Base-by-base conservation (phyloP, 2,888 invertebrate species). In the Lithosia quadra region DNA sequence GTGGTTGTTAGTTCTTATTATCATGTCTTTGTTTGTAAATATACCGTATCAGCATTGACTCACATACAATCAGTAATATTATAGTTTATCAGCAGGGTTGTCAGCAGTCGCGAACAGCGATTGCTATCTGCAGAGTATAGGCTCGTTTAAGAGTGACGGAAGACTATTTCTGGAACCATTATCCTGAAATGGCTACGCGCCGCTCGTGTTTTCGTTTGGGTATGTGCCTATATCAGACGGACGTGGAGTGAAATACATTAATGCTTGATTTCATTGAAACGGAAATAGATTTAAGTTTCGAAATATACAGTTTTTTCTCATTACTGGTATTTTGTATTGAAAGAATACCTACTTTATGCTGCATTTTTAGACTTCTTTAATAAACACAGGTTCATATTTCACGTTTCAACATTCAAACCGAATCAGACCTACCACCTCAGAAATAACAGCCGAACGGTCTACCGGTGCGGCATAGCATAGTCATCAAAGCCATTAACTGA, bases 141-240 rank as follows among this genome's bases (percentile, higher is more conserved):
- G 82, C 79, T 85, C 85, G 82, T 86, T 84, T 88, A 85, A 86
- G 88, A 90, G 88, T 88, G 89, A 91, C 89, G 91, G 90, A 87
- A 86, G 85, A 88, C 87, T 94, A 94, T 94, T 94, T 92, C 80
- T 84, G 89, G 91, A 86, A 84, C 88, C 92, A 91, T 91, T 93
- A 92, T 91, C 91, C 93, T 92, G 92, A 90, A 93, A 93, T 92
- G 93, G 93, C 86, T 86, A 84, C 89, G 88, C 83, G 79, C 76
- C 84, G 88, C 84, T 88, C 90, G 88, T 92, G 92, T 91, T 92
- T 92, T 92, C 84, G 85, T 87, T 89, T 88, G 84, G 76, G 73
- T 82, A 71, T 71, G 73, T 72, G 67, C 69, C 58, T 70, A 70
- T 66, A 79, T 74, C 74, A 79, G 67, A 65, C 66, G 67, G 76